Evolutionary conservation across 2,113 vertebrate genomes (phyloP).

Genomic region (Vidua macroura): DNA sequence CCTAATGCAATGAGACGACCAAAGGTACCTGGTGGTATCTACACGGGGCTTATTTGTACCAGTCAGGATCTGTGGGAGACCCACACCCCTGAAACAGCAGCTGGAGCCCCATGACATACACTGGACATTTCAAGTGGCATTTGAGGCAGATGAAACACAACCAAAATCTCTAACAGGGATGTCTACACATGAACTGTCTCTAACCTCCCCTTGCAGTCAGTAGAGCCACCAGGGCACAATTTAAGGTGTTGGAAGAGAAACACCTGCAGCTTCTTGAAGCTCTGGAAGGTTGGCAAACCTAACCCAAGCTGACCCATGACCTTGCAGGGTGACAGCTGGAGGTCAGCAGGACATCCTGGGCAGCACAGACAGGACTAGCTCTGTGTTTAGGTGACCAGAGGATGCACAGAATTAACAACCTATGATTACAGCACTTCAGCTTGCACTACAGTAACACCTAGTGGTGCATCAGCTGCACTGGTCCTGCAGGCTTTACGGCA

Average conservation of each 20-base stretch:
- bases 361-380: not conserved
- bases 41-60: fast-evolving
- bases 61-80: not conserved
- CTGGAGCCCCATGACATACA: not conserved
- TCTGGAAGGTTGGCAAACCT: not conserved
- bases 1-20: not conserved
- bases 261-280: not conserved
- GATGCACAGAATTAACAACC: not conserved
- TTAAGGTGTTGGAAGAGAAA: not conserved
- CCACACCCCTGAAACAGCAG: not conserved
- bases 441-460: not conserved
- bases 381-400: not conserved
- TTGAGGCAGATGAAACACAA: not conserved
- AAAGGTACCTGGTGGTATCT: not conserved
- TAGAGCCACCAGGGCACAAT: not conserved
- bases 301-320: not conserved
- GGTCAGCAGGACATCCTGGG: not conserved
- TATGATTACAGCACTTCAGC: not conserved
- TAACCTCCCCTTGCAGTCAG: not conserved
- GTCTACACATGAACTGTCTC: not conserved
- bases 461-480: not conserved
- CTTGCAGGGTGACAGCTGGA: fast-evolving
- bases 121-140: not conserved
- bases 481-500: not conserved
- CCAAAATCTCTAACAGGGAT: not conserved